phyloP scores from a whole-genome alignment of 2,797 vertebrate species.

The Peromyscus melanophrys region DNA sequence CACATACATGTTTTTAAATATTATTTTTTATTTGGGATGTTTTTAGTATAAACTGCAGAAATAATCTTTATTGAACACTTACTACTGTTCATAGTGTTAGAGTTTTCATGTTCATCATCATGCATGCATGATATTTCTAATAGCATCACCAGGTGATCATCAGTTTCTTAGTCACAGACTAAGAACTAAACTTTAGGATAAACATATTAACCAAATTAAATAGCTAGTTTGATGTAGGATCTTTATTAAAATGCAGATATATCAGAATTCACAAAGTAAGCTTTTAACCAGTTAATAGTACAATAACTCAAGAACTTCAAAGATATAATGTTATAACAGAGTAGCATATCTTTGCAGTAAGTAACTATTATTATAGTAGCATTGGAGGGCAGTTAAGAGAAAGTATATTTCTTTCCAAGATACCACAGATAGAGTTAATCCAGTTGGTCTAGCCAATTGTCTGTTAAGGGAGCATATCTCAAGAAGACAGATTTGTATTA shows the following conservation, averaged over 20 bases:
- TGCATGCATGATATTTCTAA: neutral
- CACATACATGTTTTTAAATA: neutral
- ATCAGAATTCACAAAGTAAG: neutral
- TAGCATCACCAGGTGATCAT: neutral
- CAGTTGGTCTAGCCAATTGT: neutral
- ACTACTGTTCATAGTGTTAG: neutral
- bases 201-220: neutral
- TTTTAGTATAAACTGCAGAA: neutral
- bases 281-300: neutral
- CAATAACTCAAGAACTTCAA: neutral
- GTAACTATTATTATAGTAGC: neutral
- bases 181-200: slow-evolving; percentile 12
- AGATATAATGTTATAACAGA: neutral
- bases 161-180: neutral
- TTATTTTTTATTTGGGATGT: neutral
- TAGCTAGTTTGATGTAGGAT: slow-evolving; percentile 2
- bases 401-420: neutral
- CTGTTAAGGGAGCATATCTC: neutral
- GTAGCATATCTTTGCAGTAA: neutral
- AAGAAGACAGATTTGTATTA: neutral
- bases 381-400: neutral
- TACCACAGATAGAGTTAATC: neutral
- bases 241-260: neutral
- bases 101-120: slow-evolving; percentile 11
- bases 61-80: slow-evolving; percentile 8